Base-by-base conservation (phyloP, 2,797 vertebrate genomes). In the Acipenser transmontanus region DNA sequence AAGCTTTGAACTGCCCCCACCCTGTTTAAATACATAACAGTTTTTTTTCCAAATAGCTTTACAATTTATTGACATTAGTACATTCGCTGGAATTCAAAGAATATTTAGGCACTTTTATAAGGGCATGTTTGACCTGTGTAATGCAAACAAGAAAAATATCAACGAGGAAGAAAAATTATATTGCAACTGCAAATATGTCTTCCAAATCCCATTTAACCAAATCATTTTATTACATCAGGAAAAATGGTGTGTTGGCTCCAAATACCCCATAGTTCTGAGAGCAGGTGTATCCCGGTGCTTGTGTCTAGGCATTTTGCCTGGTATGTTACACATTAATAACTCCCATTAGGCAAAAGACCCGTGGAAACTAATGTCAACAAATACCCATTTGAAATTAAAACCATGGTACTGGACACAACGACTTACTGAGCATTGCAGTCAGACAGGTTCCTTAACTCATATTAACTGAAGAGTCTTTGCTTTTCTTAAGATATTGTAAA, bases 21-120 rank as follows among this genome's bases (percentile, higher is more conserved):
- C 84, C 72, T 84, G 61, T 69, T 77, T 79, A 87, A 85, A 88
- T 82, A 85, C 71, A 62, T 59, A 77, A 62, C 74, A 74, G n/a
- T 69, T 80, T 71, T 70, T 70, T 77, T 72, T 48, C 61, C 50
- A 34, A 49, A 74, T 83, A 64, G n/a, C 69, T 75, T 75, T 78
- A 68, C 66, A 66, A 75, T 75, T 72, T 65, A 63, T 78, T 66
- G 76, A n/a, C 54, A 6, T 12, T 10, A 50, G 20, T 8, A 59
- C 47, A 59, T n/a, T 20, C 49, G 20, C 50, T 34, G 50, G 59
- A n/a, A 1, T 66, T 66, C 66, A 51, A 69, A 62, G 17, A 66
- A 66, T 50, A 59, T 66, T 65, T 66, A 14, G 50, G 14, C 60
- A 20, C 52, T 49, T 59, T 14, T 47, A 17, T 1, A 8, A 20